A percentile compares a stretch with the other conserved stretches of the same genome.
phyloP scores from a whole-genome alignment of 2,888 invertebrate genomes.

The Brachynemurus nebulosus region DNA sequence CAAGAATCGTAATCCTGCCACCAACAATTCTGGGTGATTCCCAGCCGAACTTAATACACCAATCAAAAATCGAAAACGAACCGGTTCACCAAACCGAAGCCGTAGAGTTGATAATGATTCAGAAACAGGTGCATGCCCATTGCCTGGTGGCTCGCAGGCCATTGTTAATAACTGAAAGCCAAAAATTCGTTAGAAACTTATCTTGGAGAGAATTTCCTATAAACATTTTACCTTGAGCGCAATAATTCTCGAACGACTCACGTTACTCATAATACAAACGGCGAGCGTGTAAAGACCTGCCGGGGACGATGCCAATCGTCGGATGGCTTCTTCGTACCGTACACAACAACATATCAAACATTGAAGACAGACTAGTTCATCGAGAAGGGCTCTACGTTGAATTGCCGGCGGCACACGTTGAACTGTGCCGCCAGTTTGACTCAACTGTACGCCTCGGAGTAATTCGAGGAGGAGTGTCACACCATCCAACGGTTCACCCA shows the following conservation, averaged over 20 bases:
- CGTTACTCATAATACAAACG: conserved; percentile 77
- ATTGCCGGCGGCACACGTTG: conserved; percentile 49
- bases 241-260: conserved; percentile 69
- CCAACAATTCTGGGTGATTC: conserved; percentile 51
- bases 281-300: conserved; percentile 74
- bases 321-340: conserved; percentile 64
- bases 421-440: conserved; percentile 45
- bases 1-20: conserved; percentile 70
- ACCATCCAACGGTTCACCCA: conserved; percentile 77
- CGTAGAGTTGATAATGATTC: conserved; percentile 83
- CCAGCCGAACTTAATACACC: conserved; percentile 76
- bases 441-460: conserved; percentile 70
- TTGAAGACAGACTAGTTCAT: conserved; percentile 81
- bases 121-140: conserved; percentile 73
- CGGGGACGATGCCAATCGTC: conserved; percentile 60
- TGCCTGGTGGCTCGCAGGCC: conserved; percentile 59
- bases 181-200: conserved; percentile 1
- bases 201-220: not conserved
- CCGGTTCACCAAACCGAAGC: conserved; percentile 80
- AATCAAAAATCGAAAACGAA: conserved; percentile 78
- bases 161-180: conserved; percentile 60
- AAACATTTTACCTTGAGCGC: conserved; percentile 58
- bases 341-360: conserved; percentile 71
- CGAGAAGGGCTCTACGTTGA: conserved; percentile 60
- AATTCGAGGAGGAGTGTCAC: conserved; percentile 72